Evolutionary conservation across 1,140 invertebrate genomes (phyloP), one percentile per base, ranked within the genome.

Genomic region (Sipha flava): DNA sequence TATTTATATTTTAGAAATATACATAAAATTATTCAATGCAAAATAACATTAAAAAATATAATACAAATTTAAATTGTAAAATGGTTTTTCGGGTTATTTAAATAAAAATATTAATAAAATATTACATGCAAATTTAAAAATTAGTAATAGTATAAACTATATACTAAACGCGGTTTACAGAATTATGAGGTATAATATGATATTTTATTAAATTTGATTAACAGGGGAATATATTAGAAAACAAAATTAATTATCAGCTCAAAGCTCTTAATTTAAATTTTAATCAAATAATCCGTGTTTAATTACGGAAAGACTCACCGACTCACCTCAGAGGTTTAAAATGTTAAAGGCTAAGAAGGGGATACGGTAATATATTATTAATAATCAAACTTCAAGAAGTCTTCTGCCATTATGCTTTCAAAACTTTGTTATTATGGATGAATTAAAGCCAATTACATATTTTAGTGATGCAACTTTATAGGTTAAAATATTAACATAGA

Each of bases 201-300:
- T 4, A 10, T 68, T 45, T 45, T 68, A 68, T 23, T 45, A 7
- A 31, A 70, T 70, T 70, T 70, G 40, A 70, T 70, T 70, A 70
- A 47, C 43, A n/a, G 16, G 40, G 64, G 43, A 70, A 47, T 70
- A 66, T 43, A 70, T 47, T 43, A 47, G 16, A 70, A 70, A 16
- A 23, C 23, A 70, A 70, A 70, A 70, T 70, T 45, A 70, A 70
- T 70, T 70, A 70, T 47, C 23, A 29, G 29, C 23, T 29, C 40
- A n/a, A 26, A 70, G 66, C 14, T 70, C 14, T 47, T 70, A 23
- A 23, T 70, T 70, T 70, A 70, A 70, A 70, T 70, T 70, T 70
- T 70, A 70, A 70, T 70, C 66, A 70, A 70, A 70, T 70, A 70
- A 68, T 68, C 64, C 40, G 23, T 70, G 66, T 70, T 47, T 70